These are phyloP conservation scores for Neotoxoptera formosana DNA, from an alignment of 1,140 invertebrate genomes.

Conservation along the genomic window DNA sequence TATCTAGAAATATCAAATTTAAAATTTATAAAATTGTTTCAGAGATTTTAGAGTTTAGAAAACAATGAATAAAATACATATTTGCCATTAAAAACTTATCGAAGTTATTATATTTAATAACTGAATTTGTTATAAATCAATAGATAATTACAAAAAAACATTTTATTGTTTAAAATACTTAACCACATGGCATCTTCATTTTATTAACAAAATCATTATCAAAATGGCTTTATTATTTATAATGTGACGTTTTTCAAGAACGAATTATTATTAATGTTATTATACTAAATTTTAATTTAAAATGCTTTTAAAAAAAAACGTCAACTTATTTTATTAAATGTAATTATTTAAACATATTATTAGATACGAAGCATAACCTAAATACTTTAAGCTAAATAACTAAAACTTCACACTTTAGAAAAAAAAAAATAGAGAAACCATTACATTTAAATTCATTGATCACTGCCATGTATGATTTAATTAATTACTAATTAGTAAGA, in stretches of 20 bases:
- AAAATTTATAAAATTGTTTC: neutral
- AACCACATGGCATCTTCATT: neutral
- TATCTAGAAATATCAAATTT: neutral
- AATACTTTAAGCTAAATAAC: neutral
- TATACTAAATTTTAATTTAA: neutral
- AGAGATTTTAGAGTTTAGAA: too few relatives aligned
- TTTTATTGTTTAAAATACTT: neutral
- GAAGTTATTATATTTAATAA: neutral
- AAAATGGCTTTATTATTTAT: neutral
- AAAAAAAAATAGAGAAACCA: neutral
- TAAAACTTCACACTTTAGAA: neutral
- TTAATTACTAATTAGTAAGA: neutral
- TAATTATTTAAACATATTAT: neutral
- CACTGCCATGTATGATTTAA: neutral
- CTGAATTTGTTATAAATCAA: neutral
- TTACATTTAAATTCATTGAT: neutral
- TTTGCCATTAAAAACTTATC: neutral
- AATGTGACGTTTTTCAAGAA: neutral
- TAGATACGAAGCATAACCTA: neutral
- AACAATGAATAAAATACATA: neutral
- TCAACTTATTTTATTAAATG: neutral
- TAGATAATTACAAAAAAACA: neutral
- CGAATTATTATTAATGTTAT: neutral
- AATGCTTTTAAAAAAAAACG: constrained; percentile 8
- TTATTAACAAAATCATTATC: neutral